These are phyloP conservation scores for Papilio protenor DNA, from an alignment of 2,888 invertebrate species.

Conservation along the genomic window DNA sequence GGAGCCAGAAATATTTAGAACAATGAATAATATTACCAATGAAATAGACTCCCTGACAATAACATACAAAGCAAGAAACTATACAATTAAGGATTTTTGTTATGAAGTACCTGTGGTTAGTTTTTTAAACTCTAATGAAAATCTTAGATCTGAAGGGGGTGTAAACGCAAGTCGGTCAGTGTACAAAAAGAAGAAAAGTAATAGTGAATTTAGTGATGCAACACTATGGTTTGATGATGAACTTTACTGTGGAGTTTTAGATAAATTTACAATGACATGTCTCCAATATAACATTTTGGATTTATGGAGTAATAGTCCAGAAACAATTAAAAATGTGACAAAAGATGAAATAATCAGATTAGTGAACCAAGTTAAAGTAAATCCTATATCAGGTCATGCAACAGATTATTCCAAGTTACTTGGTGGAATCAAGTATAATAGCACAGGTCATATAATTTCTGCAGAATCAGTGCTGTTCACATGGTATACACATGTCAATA, in stretches of 20 bases:
- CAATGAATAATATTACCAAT: constrained; percentile 80
- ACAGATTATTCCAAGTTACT: constrained; percentile 86
- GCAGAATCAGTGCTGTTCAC: constrained; percentile 86
- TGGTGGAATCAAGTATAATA: constrained; percentile 85
- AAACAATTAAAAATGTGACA: constrained; percentile 80
- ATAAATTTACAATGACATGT: constrained; percentile 85
- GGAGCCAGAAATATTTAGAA: constrained; percentile 83
- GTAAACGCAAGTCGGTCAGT: constrained; percentile 48
- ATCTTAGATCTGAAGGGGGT: constrained; percentile 59
- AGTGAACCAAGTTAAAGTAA: constrained; percentile 84
- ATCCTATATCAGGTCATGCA: constrained; percentile 87
- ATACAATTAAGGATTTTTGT: constrained; percentile 70
- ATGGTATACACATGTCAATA: constrained; percentile 88
- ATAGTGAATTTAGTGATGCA: constrained; percentile 80
- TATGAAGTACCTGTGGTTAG: constrained; percentile 77
- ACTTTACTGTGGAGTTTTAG: constrained; percentile 86
- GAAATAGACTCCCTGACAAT: constrained; percentile 72
- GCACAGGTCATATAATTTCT: constrained; percentile 84
- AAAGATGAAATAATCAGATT: constrained; percentile 85
- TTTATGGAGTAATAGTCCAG: constrained; percentile 87
- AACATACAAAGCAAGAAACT: constrained; percentile 58
- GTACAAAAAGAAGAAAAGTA: constrained; percentile 51
- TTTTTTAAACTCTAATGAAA: constrained; percentile 61
- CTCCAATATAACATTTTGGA: constrained; percentile 87
- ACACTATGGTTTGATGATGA: constrained; percentile 82